Base-by-base conservation (phyloP, 2,888 invertebrate species). In the Argyresthia goedartella region DNA sequence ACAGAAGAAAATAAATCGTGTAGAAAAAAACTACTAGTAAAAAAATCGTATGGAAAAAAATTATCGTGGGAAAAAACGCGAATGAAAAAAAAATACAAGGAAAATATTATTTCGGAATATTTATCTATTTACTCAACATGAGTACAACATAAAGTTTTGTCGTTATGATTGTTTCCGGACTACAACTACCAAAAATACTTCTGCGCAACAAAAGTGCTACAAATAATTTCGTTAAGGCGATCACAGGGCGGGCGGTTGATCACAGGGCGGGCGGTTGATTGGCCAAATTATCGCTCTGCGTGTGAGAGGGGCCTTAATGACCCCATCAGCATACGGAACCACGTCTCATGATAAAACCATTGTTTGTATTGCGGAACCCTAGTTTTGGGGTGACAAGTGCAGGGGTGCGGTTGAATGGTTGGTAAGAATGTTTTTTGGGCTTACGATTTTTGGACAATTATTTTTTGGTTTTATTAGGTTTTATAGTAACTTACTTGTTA, bases 331-430 rank as follows among this genome's bases (percentile, higher is more conserved):
- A 36, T 45, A 45, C 42, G 41, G 51, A 33, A 48, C 53, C 54
- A 52, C 54, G 54, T 57, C 57, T 55, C 58, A 60, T 60, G 62
- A 60, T 60, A 61, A 60, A 58, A 57, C 64, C 61, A 64, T 66
- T 67, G 68, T 66, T 64, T 65, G 60, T 55, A 44, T 55, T 33
- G 53, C 52, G 57, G 55, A 59, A 59, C 60, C 62, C 63, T 60
- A 60, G 57, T 56, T 53, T 57, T 57, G 50, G 48, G 50, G 54
- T 52, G 52, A 52, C 52, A 52, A 51, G 51, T 51, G 51, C 44
- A 53, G 54, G 54, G 51, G 36, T 25, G 52, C 44, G 51, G 51
- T 33, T 48, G 14, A 35, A 44, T 49, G 36, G 47, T 51, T 48
- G 13, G 39, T 25, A 25, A 25, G 25, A 25, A 25, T 25, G 25